Evolutionary conservation across 2,113 vertebrate genomes (phyloP), one percentile per base, ranked within the genome.

Genomic region (Oriolus oriolus): DNA sequence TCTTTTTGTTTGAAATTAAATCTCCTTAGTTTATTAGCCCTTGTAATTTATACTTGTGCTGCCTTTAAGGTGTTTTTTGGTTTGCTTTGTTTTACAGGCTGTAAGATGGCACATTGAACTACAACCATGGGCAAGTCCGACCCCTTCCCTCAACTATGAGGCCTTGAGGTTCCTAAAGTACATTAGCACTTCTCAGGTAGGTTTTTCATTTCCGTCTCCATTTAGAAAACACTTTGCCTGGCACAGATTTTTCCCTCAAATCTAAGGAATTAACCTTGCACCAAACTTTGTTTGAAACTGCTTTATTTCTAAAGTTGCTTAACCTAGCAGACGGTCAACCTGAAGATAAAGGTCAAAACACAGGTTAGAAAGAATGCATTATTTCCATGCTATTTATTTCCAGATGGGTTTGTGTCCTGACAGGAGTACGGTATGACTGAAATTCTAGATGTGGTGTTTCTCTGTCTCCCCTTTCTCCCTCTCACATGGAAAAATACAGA

Each of bases 111-210:
- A 97, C 49, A 98, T 99, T 81, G 97, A 98, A 26, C 97, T 99
- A 41, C 98, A 99, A 20, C 99, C 99, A 1, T 99, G 99, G 99
- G 99, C 98, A 83, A 97, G 98, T 84, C 94, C 98, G 54, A 98
- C 93, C 37, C 98, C 92, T 64, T 98, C 98, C 35, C 97, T 99
- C 96, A 97, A 98, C 91, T 98, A 98, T 1, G 99, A 99, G 95
- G 99, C 99, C 39, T 91, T 84, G 83, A 98, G 99, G 85, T 99
- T 99, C 96, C 98, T 99, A 89, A 96, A 91, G 63, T 99, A 99
- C 78, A 99, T 99, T 96, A 98, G 98, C 79, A 99, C 98, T 82
- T 97, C 98, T 68, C 99, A 99, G 98, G 99, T 99, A 84, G 69
- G 92, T 90, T 95, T 91, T 86, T 80, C 1, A 4, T 89, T 85